A percentile compares a stretch with the other conserved stretches of the same genome.
Evolutionary conservation across 2,888 invertebrate genomes (phyloP).

Genomic region (Sminthurinus aureus): DNA sequence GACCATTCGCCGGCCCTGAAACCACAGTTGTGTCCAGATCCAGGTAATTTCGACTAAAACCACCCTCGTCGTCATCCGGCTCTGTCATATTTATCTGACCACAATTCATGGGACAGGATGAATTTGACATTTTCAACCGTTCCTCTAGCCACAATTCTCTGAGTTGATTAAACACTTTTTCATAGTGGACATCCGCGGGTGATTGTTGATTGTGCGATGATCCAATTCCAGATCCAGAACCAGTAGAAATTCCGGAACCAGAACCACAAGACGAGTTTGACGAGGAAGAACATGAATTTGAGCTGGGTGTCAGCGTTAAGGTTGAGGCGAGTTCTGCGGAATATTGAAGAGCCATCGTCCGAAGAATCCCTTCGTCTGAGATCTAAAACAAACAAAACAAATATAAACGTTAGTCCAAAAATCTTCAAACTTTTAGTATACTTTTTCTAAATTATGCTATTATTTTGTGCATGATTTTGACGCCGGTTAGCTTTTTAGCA

Average conservation of each 20-base stretch:
- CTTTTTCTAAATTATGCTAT: too few relatives aligned
- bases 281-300: background rate
- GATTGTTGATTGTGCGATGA: background rate
- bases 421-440: too few relatives aligned
- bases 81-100: too few relatives aligned
- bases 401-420: too few relatives aligned
- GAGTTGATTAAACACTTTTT: slow-evolving; percentile 11
- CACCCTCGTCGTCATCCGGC: too few relatives aligned
- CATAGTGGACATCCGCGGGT: slow-evolving; percentile 1
- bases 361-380: background rate
- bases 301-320: background rate
- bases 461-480: too few relatives aligned
- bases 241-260: background rate
- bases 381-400: background rate
- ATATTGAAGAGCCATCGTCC: slow-evolving; percentile 6
- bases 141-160: slow-evolving; percentile 4
- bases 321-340: slow-evolving; percentile 3
- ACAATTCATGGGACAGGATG: background rate
- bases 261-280: slow-evolving; percentile 2
- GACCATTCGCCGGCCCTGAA: background rate
- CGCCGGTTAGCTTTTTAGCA: too few relatives aligned
- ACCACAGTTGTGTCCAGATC: background rate
- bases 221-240: background rate
- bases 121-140: background rate
- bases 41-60: background rate